A percentile compares a stretch with the other conserved stretches of the same genome.
phyloP scores from a whole-genome alignment of 2,797 vertebrate species.

The Sphenopsis melanotis region DNA sequence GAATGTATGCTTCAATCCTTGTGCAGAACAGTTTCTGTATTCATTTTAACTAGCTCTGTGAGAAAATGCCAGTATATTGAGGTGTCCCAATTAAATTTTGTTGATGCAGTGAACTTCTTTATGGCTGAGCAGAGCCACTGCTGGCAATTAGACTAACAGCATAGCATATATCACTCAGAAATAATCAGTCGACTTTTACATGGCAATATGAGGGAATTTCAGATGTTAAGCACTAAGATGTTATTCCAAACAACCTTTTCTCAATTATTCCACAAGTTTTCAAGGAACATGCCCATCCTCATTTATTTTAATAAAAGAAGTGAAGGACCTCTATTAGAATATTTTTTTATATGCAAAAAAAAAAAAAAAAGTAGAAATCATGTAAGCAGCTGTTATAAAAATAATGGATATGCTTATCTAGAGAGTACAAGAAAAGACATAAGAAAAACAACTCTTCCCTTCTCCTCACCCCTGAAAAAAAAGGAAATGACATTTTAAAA shows the following conservation, averaged over 20 bases:
- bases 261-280: not conserved
- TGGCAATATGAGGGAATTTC: not conserved
- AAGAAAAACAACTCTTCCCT: not conserved
- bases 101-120: conserved; percentile 51
- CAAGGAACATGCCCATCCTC: not conserved
- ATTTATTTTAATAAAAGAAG: conserved; percentile 30
- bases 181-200: conserved; percentile 36
- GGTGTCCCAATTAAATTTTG: conserved; percentile 65
- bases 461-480: not conserved
- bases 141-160: conserved; percentile 44
- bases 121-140: conserved; percentile 27
- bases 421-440: not conserved
- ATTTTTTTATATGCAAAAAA: not conserved
- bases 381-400: not conserved
- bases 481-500: not conserved
- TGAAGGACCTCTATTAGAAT: not conserved
- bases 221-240: not conserved
- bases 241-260: not conserved
- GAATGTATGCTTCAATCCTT: not conserved
- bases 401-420: not conserved
- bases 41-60: conserved; percentile 40
- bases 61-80: conserved; percentile 39
- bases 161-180: conserved; percentile 35
- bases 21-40: not conserved
- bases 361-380: not conserved